These are phyloP conservation scores for Lophotis ruficrista DNA, from an alignment of 2,113 vertebrate species.

Conservation along the genomic window DNA sequence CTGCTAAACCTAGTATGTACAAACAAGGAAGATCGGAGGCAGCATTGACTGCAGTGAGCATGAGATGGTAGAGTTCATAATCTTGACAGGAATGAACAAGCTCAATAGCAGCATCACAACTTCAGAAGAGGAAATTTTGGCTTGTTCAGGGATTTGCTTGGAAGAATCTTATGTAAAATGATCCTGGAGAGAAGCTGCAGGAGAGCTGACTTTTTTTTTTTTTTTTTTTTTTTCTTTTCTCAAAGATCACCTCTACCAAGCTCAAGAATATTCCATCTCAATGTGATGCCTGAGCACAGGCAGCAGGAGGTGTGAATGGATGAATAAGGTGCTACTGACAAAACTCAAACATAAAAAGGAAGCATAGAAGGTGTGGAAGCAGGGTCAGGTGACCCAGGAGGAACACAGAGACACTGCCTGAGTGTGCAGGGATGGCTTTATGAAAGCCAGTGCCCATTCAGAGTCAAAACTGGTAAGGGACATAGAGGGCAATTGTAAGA, in stretches of 20 bases:
- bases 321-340: not conserved
- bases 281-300: not conserved
- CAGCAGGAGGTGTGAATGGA: not conserved
- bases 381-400: not conserved
- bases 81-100: not conserved
- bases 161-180: not conserved
- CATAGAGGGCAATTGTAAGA: not conserved
- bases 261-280: not conserved
- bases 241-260: not conserved
- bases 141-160: not conserved
- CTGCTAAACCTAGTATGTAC: not conserved
- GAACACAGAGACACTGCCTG: not conserved
- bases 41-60: not conserved
- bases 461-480: not conserved
- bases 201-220: too few species aligned
- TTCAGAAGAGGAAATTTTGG: not conserved
- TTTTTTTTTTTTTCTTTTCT: not conserved
- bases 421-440: not conserved
- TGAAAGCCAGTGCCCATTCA: not conserved
- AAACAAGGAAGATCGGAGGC: not conserved
- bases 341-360: not conserved
- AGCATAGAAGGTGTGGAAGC: not conserved
- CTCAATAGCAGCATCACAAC: not conserved
- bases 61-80: not conserved
- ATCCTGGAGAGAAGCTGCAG: not conserved